These are phyloP conservation scores for Unio delphinus DNA, from an alignment of 2,888 invertebrate genomes.

Conservation along the genomic window DNA sequence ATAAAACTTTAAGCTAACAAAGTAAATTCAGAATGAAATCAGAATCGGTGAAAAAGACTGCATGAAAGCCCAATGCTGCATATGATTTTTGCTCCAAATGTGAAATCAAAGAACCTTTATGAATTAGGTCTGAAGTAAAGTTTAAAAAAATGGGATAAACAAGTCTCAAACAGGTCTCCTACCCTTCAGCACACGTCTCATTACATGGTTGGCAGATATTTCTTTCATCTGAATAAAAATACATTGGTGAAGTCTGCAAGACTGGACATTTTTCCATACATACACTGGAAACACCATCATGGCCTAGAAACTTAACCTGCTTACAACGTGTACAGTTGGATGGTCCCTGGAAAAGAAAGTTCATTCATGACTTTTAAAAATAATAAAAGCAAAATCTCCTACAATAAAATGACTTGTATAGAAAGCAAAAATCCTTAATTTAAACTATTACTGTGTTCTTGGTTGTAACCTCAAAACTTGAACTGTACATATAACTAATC, in stretches of 20 bases:
- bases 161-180: slow-evolving; percentile 6
- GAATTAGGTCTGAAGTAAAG: no score
- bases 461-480: no score
- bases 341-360: slow-evolving; percentile 75
- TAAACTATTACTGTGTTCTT: background rate
- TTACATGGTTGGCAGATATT: slow-evolving; percentile 90
- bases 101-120: no score
- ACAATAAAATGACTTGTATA: background rate
- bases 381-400: background rate
- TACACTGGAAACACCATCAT: slow-evolving; percentile 29
- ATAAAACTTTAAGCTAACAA: no score
- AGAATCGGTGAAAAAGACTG: no score
- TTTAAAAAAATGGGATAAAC: no score
- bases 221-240: slow-evolving; percentile 80
- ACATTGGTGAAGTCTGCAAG: slow-evolving; percentile 65
- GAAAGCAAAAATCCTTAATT: background rate
- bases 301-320: slow-evolving; percentile 75
- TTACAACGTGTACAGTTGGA: slow-evolving; percentile 89
- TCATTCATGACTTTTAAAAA: slow-evolving; percentile 1
- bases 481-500: no score
- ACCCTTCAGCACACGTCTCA: slow-evolving; percentile 82
- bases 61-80: no score
- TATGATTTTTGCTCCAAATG: no score
- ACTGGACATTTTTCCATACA: slow-evolving; percentile 90
- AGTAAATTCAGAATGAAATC: no score